Conservation (phyloP, 2,113 vertebrate species). For the Chlorodrepanis virens region DNA sequence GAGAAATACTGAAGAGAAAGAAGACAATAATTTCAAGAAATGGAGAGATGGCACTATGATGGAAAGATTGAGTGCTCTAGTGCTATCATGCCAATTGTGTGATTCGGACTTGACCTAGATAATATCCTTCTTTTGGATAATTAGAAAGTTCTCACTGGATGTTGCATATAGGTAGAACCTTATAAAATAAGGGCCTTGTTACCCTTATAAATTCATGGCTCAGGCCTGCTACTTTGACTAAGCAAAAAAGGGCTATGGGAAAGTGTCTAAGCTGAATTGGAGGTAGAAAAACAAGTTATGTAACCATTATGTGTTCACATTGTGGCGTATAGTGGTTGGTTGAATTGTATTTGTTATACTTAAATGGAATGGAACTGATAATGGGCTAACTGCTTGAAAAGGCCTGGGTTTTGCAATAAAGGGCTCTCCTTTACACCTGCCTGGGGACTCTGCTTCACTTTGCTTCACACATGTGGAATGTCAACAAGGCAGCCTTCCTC, state of each 20-base stretch:
- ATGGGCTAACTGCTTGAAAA: not conserved
- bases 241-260: not conserved
- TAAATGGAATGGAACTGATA: not conserved
- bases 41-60: not conserved
- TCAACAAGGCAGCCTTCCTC: not conserved
- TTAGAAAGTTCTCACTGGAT: not conserved
- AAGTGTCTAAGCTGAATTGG: not conserved
- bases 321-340: not conserved
- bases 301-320: rapidly evolving
- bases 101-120: constrained; percentile 2
- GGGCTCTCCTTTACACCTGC: not conserved
- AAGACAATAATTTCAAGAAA: not conserved
- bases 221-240: not conserved
- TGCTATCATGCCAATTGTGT: not conserved
- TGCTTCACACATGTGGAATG: not conserved
- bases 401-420: not conserved
- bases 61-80: not conserved
- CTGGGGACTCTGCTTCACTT: not conserved
- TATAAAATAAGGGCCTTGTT: not conserved
- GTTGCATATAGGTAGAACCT: not conserved
- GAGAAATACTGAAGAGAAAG: not conserved
- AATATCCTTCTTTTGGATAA: not conserved
- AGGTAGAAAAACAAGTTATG: not conserved
- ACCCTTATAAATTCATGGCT: not conserved
- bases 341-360: not conserved